Percentiles rank a stretch among this genome's conserved stretches.
Evolutionary conservation across 2,113 vertebrate genomes (phyloP).

Genomic region (Colistium nudipinnis): DNA sequence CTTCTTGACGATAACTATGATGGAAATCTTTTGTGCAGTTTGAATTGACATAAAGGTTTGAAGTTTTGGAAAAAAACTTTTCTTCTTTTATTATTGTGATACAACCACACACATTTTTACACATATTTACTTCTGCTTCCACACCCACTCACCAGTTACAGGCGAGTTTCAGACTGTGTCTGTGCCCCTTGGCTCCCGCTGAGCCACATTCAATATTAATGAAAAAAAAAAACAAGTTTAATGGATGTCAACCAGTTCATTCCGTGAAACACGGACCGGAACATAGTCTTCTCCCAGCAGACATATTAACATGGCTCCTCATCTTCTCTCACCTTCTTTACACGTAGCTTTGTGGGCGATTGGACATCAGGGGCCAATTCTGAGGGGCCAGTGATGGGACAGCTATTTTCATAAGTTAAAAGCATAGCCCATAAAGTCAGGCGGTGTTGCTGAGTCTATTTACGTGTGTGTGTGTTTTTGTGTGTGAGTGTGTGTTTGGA

Average conservation of each 20-base stretch:
- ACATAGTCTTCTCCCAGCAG: too few species aligned
- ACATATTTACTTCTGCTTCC: neutral
- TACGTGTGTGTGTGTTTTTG: slow-evolving; percentile 13
- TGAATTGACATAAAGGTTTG: too few species aligned
- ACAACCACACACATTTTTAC: neutral
- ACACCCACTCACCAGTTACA: neutral
- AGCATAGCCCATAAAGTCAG: slow-evolving; percentile 16
- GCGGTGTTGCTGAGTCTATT: slow-evolving; percentile 10
- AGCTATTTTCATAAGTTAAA: slow-evolving; percentile 42
- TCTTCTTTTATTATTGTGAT: neutral
- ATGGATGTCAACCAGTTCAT: neutral
- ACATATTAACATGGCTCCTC: slow-evolving; percentile 6
- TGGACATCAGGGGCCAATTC: slow-evolving; percentile 14
- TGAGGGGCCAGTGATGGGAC: slow-evolving; percentile 25
- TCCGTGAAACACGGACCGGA: too few species aligned
- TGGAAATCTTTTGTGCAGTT: too few species aligned
- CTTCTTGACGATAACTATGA: too few species aligned
- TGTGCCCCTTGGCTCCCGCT: neutral
- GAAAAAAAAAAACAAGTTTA: too few species aligned
- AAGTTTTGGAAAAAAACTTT: too few species aligned
- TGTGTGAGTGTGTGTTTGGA: neutral
- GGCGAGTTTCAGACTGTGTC: neutral
- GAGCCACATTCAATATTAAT: too few species aligned
- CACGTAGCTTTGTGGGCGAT: neutral
- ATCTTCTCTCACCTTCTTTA: neutral